These are phyloP conservation scores for Plectrocnemia conspersa DNA, from an alignment of 1,140 invertebrate genomes.

Conservation along the genomic window DNA sequence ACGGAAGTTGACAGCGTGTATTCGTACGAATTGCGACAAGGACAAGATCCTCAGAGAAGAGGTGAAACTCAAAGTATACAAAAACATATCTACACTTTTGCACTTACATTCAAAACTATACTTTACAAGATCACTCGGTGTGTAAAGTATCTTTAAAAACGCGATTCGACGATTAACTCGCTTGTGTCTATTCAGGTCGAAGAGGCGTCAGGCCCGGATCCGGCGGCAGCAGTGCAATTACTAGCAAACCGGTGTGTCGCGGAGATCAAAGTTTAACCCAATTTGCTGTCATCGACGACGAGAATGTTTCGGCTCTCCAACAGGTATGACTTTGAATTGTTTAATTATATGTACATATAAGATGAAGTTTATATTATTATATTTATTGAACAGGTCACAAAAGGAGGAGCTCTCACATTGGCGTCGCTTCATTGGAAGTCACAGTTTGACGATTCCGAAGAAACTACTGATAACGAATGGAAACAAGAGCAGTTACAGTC, in stretches of 20 bases:
- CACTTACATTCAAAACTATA: slow-evolving; percentile 9
- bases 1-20: slow-evolving; percentile 59
- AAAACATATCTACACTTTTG: neutral
- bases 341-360: slow-evolving; percentile 5
- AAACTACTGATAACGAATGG: slow-evolving; percentile 88
- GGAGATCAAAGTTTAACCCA: slow-evolving; percentile 67
- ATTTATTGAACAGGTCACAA: slow-evolving; percentile 54
- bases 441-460: slow-evolving; percentile 90
- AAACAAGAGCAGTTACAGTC: slow-evolving; percentile 66
- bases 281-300: slow-evolving; percentile 89
- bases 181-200: too few species aligned
- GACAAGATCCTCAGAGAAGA: slow-evolving; percentile 27
- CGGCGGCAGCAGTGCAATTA: slow-evolving; percentile 28
- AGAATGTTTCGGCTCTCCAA: slow-evolving; percentile 82
- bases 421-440: slow-evolving; percentile 86
- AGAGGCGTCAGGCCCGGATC: slow-evolving; percentile 32
- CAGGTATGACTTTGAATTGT: slow-evolving; percentile 54
- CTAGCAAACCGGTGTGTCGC: slow-evolving; percentile 39
- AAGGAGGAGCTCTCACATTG: slow-evolving; percentile 71
- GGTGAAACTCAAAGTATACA: slow-evolving; percentile 27
- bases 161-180: too few species aligned
- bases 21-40: slow-evolving; percentile 42
- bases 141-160: too few species aligned
- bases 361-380: slow-evolving; percentile 13
- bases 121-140: too few species aligned